These are phyloP conservation scores for Opisthograptis luteolata DNA, from an alignment of 2,888 invertebrate genomes.

Conservation along the genomic window DNA sequence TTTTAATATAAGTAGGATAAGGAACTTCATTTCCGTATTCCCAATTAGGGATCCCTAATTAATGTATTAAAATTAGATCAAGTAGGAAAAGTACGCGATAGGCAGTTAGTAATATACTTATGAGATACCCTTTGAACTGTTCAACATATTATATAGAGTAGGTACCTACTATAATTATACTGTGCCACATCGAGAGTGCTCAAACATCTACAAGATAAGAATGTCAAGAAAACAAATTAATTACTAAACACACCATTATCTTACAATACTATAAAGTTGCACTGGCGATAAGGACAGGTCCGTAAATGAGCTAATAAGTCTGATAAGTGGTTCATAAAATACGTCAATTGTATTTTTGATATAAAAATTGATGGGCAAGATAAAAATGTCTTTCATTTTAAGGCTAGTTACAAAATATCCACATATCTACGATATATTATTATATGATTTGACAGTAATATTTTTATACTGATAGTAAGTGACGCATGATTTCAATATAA, in stretches of 20 bases:
- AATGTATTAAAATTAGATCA: conserved; percentile 65
- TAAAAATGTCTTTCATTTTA: too few species aligned
- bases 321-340: conserved; percentile 1
- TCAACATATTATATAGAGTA: conserved; percentile 4
- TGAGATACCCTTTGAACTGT: conserved; percentile 71
- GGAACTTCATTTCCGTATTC: not conserved
- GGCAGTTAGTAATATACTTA: conserved; percentile 44
- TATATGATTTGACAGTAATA: too few species aligned
- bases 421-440: too few species aligned
- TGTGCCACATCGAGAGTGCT: conserved; percentile 27
- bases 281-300: conserved; percentile 7
- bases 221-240: conserved; percentile 43
- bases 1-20: too few species aligned
- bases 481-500: too few species aligned
- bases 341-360: not conserved
- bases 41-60: not conserved
- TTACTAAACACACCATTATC: conserved; percentile 36
- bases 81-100: conserved; percentile 72
- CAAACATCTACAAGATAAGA: conserved; percentile 39
- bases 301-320: conserved; percentile 2
- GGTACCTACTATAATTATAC: conserved; percentile 31
- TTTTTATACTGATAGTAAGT: too few species aligned
- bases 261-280: conserved; percentile 23
- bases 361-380: not conserved
- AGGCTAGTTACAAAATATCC: too few species aligned